Evolutionary conservation across 2,113 vertebrate species (phyloP).

Genomic region (Lophotis ruficrista): DNA sequence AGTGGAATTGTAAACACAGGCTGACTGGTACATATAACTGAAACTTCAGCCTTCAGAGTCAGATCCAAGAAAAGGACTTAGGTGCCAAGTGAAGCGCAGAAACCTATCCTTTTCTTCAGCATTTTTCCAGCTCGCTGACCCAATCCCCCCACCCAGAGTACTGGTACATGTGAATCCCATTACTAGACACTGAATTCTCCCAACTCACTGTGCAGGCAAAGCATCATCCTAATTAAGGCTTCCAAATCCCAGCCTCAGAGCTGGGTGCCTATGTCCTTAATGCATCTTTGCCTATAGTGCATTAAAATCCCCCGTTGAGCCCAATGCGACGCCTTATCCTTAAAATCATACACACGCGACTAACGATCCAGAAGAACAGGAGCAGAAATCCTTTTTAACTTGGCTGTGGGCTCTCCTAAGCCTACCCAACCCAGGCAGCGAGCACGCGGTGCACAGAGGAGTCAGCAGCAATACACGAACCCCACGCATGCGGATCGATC

Average conservation of each 20-base stretch:
- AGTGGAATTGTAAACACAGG: background rate
- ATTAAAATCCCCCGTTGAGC: background rate
- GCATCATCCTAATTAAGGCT: background rate
- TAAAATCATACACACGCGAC: background rate
- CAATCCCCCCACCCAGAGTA: background rate
- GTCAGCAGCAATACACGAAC: background rate
- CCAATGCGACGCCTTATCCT: background rate
- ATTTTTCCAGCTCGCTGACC: background rate
- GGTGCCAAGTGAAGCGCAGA: background rate
- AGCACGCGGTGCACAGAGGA: background rate
- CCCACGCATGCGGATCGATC: rapidly evolving
- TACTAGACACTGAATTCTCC: background rate
- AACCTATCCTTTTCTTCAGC: background rate
- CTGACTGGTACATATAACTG: background rate
- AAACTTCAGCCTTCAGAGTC: background rate
- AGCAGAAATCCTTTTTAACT: background rate
- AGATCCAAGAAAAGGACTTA: background rate
- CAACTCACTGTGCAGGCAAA: background rate
- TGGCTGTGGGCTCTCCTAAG: background rate
- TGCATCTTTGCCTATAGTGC: background rate
- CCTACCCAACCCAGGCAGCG: background rate
- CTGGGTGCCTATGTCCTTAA: background rate
- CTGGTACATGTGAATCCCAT: background rate
- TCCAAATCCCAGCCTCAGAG: background rate
- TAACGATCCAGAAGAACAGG: background rate